phyloP scores from a whole-genome alignment of 37 sponge, comb jelly and placozoan genomes.

The Axinella damicornis region DNA sequence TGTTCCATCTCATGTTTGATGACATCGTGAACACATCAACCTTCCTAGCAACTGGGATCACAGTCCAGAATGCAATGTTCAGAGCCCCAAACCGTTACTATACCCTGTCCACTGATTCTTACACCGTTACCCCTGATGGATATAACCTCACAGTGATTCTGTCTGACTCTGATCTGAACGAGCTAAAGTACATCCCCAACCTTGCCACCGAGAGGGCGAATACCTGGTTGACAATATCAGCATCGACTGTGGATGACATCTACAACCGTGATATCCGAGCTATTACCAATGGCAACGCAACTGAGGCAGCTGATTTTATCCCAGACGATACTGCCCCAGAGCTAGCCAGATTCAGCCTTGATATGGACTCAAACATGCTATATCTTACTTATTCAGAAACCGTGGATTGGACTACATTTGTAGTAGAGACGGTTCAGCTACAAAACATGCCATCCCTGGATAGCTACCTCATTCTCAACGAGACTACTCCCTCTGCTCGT shows the following conservation, averaged over 20 bases:
- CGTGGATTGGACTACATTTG: slow-evolving; percentile 36
- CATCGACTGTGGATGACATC: slow-evolving; percentile 74
- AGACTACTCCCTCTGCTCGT: slow-evolving; percentile 5
- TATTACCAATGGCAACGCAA: slow-evolving; percentile 76
- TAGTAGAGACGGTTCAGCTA: slow-evolving; percentile 38
- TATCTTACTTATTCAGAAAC: slow-evolving; percentile 79
- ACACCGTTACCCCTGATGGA: slow-evolving; percentile 49
- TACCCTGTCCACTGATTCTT: slow-evolving; percentile 49
- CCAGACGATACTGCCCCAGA: slow-evolving; percentile 69
- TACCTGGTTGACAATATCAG: slow-evolving; percentile 76
- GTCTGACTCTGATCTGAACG: slow-evolving; percentile 75
- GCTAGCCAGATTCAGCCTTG: slow-evolving; percentile 60
- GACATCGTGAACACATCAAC: slow-evolving; percentile 77
- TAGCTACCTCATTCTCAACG: slow-evolving; percentile 14
- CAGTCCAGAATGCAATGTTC: slow-evolving; percentile 70
- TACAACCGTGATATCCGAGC: slow-evolving; percentile 62
- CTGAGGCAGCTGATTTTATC: slow-evolving; percentile 51
- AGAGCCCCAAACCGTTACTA: slow-evolving; percentile 47
- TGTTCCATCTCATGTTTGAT: slow-evolving; percentile 75
- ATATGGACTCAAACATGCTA: slow-evolving; percentile 67
- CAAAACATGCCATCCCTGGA: slow-evolving; percentile 29
- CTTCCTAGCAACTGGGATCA: slow-evolving; percentile 70
- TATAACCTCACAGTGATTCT: slow-evolving; percentile 71
- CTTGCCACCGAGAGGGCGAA: slow-evolving; percentile 68
- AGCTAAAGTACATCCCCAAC: slow-evolving; percentile 53